Evolutionary conservation across 2,888 invertebrate genomes (phyloP).

Genomic region (Dryobotodes eremita): DNA sequence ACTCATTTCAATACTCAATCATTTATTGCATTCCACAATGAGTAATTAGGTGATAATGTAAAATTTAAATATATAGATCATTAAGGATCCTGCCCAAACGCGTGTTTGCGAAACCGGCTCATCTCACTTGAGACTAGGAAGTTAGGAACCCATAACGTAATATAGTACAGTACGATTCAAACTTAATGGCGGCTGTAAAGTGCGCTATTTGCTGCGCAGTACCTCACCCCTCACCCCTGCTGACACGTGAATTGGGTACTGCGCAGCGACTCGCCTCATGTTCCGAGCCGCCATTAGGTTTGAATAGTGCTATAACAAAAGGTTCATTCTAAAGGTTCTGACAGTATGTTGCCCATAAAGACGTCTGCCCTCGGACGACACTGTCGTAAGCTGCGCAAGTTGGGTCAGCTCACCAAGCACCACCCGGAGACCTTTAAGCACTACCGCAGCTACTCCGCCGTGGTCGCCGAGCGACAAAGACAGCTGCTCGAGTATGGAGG

Average conservation of each 20-base stretch:
- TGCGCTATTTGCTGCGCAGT: too few species aligned
- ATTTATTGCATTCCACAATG: not conserved
- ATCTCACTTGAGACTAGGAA: not conserved
- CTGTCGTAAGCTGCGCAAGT: conserved; percentile 66
- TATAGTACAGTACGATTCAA: too few species aligned
- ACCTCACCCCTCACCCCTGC: too few species aligned
- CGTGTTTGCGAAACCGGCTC: not conserved
- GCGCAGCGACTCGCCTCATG: too few species aligned
- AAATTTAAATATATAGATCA: not conserved
- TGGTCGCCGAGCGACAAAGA: conserved; percentile 77
- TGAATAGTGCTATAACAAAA: conserved; percentile 8
- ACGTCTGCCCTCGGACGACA: conserved; percentile 29
- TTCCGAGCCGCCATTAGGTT: too few species aligned
- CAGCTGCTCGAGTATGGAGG: conserved; percentile 71
- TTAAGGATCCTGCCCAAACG: not conserved
- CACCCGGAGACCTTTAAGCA: conserved; percentile 76
- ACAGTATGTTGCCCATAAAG: conserved; percentile 72
- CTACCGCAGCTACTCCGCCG: conserved; percentile 77
- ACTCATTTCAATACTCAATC: not conserved
- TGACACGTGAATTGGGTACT: too few species aligned
- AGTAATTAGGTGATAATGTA: not conserved
- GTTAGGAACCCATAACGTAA: not conserved
- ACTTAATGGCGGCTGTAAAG: too few species aligned
- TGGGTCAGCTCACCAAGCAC: conserved; percentile 70
- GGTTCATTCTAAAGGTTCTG: conserved; percentile 69